A percentile compares a stretch with the other conserved stretches of the same genome.
These are phyloP conservation scores for Asobara japonica DNA, from an alignment of 1,140 invertebrate species.

Conservation along the genomic window DNA sequence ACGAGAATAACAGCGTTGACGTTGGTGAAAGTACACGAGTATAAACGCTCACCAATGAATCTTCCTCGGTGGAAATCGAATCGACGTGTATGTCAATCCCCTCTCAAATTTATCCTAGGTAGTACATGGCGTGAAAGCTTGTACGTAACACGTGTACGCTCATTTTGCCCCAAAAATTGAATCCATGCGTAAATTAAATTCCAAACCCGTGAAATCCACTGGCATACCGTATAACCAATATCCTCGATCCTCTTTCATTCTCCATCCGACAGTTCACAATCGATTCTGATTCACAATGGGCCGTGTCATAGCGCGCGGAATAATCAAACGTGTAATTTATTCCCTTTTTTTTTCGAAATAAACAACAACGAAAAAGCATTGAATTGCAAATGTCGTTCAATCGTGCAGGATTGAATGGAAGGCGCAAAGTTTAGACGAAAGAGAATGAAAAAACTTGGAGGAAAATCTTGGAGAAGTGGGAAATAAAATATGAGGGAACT, in stretches of 20 bases:
- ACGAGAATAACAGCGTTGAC: constrained; percentile 20
- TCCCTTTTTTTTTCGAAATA: neutral
- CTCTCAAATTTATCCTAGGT: neutral
- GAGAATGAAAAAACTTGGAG: neutral
- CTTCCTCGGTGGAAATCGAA: constrained; percentile 25
- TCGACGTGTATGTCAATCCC: constrained; percentile 20
- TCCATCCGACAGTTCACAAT: constrained; percentile 2
- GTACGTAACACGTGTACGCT: constrained; percentile 2
- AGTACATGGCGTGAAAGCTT: neutral
- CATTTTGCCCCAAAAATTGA: constrained; percentile 25
- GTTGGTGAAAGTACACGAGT: constrained; percentile 11
- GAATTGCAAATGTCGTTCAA: neutral
- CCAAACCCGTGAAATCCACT: neutral
- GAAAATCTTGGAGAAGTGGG: neutral
- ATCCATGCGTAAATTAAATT: constrained; percentile 30
- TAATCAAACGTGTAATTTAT: neutral
- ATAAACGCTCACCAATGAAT: constrained; percentile 21
- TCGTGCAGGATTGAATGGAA: neutral
- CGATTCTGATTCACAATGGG: constrained; percentile 9
- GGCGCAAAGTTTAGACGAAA: neutral
- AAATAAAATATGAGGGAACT: neutral
- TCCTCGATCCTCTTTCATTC: neutral
- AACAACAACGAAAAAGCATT: neutral
- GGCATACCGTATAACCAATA: neutral
- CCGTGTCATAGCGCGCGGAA: neutral